Evolutionary conservation across 2,888 invertebrate genomes (phyloP).

Genomic region (Sipha maydis): DNA sequence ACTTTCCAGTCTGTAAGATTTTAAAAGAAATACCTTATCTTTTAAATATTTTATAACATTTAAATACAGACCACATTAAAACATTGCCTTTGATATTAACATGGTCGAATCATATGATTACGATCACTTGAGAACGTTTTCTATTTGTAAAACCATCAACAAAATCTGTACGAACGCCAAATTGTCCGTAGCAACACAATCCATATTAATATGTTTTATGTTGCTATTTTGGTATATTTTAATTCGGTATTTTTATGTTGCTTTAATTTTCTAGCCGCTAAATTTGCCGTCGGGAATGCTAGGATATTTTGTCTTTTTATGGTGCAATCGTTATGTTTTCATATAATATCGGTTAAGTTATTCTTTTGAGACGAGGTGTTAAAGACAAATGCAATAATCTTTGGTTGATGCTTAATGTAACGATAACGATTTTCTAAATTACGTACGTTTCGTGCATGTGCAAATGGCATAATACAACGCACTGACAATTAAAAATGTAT

Average conservation of each 20-base stretch:
- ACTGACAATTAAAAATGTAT: conserved; percentile 26
- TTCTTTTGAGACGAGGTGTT: neutral
- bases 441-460: neutral
- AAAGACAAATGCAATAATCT: conserved; percentile 33
- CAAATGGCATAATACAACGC: neutral
- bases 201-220: no score
- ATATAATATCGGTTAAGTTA: conserved; percentile 41
- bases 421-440: conserved; percentile 41
- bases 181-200: neutral
- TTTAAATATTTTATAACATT: neutral
- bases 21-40: conserved; percentile 1
- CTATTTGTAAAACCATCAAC: neutral
- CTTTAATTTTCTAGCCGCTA: neutral
- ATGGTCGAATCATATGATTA: neutral
- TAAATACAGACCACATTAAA: neutral
- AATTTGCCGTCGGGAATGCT: neutral
- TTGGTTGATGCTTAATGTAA: conserved; percentile 18
- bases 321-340: conserved; percentile 34
- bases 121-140: neutral
- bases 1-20: conserved; percentile 22
- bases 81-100: no score
- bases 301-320: conserved; percentile 2
- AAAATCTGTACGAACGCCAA: neutral
- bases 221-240: no score
- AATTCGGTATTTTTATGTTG: neutral